Conservation (phyloP, 2,113 vertebrate genomes). For the Pomatostomus ruficeps region DNA sequence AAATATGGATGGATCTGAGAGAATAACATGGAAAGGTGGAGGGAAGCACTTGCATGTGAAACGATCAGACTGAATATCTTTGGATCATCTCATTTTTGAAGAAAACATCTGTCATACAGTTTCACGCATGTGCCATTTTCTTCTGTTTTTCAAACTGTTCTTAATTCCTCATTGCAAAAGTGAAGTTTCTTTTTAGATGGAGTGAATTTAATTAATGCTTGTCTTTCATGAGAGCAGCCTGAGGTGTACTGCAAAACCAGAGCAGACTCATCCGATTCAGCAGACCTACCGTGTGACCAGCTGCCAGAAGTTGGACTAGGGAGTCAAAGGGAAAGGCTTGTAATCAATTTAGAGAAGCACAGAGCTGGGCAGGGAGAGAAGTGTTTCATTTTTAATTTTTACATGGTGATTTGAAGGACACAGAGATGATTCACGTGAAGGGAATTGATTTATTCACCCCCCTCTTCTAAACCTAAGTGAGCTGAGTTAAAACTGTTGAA, state of each 20-base stretch:
- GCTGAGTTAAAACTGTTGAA: slow-evolving; percentile 28
- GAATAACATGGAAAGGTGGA: background rate
- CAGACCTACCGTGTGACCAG: background rate
- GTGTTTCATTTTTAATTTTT: background rate
- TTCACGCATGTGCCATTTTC: background rate
- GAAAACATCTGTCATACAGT: background rate
- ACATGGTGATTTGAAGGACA: background rate
- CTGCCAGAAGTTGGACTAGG: background rate
- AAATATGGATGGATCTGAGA: background rate
- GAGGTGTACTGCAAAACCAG: background rate
- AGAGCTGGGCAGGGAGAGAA: background rate
- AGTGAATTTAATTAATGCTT: background rate
- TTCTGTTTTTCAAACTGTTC: background rate
- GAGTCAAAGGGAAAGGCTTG: background rate
- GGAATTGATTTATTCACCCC: background rate
- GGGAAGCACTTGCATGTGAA: background rate
- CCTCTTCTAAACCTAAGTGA: background rate
- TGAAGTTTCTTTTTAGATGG: background rate
- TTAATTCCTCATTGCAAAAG: background rate
- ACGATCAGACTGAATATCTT: background rate
- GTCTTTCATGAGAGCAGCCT: background rate
- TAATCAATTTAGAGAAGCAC: background rate
- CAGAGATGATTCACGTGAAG: background rate
- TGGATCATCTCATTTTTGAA: background rate
- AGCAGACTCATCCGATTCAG: background rate